phyloP scores from a whole-genome alignment of 2,113 vertebrate species.

The Turnix velox region DNA sequence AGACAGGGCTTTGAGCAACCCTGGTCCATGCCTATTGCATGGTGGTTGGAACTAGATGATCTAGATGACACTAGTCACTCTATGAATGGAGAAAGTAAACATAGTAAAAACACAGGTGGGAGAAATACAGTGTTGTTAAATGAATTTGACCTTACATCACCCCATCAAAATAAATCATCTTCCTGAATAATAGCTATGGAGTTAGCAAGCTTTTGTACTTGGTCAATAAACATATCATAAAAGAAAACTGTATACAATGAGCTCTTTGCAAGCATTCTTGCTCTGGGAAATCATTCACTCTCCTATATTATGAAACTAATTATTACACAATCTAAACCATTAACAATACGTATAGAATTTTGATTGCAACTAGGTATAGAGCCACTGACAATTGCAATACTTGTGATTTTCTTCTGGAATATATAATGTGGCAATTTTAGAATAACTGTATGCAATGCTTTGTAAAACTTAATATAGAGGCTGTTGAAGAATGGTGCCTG shows the following conservation, averaged over 20 bases:
- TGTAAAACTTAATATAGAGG: background rate
- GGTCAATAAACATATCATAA: background rate
- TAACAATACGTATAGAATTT: background rate
- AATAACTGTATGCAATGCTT: background rate
- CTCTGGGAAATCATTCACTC: background rate
- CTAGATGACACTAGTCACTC: background rate
- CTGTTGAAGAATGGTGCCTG: background rate
- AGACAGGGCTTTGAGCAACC: background rate
- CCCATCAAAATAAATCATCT: background rate
- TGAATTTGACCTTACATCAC: background rate
- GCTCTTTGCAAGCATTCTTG: background rate
- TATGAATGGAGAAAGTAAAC: background rate
- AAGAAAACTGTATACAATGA: background rate
- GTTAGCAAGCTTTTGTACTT: background rate
- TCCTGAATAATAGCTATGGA: background rate
- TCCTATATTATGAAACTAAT: background rate
- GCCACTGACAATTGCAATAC: background rate
- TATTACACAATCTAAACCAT: background rate
- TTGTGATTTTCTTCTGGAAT: background rate
- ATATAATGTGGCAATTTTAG: background rate
- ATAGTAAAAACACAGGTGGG: background rate
- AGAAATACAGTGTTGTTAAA: background rate
- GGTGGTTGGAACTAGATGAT: background rate
- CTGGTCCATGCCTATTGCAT: background rate
- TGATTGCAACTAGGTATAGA: background rate